Percentiles rank a stretch among this genome's conserved stretches.
These are phyloP conservation scores for Drosophila ogumai DNA, from an alignment of 1,140 invertebrate genomes.

Conservation along the genomic window DNA sequence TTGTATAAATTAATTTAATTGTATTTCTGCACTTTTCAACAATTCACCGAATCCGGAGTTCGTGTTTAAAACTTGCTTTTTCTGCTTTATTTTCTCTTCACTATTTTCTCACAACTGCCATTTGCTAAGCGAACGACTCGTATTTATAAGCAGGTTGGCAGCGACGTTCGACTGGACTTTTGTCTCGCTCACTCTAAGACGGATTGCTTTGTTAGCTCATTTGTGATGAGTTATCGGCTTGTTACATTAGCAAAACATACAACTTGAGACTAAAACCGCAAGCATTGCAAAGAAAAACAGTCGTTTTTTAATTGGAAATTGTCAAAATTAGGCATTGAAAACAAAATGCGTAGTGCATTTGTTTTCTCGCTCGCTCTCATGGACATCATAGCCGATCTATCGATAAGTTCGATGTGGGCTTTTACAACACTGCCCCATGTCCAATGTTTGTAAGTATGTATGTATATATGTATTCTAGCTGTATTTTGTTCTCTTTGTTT, in stretches of 20 bases:
- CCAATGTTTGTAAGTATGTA: background rate
- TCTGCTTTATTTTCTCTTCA: conserved; percentile 7
- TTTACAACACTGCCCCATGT: conserved; percentile 15
- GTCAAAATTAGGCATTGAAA: conserved; percentile 18
- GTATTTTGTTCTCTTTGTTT: conserved; percentile 36
- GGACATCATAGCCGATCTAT: background rate
- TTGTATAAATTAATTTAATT: conserved; percentile 13
- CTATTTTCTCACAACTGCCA: conserved; percentile 39
- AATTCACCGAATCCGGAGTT: background rate
- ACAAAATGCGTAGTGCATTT: conserved; percentile 46
- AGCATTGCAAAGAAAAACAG: background rate
- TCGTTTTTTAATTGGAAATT: background rate
- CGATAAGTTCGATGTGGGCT: background rate
- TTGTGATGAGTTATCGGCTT: background rate
- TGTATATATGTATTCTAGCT: conserved; percentile 4
- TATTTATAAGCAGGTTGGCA: conserved; percentile 40
- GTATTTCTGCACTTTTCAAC: conserved; percentile 38
- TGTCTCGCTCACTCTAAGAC: conserved; percentile 14
- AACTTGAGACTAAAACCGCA: background rate
- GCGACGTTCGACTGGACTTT: background rate
- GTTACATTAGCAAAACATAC: too few relatives aligned
- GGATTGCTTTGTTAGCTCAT: background rate
- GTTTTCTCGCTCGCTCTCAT: conserved; percentile 15
- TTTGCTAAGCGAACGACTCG: background rate
- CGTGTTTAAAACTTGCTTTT: conserved; percentile 44